Conservation (phyloP, 2,888 invertebrate species). For the Melikaiella ostensackeni region DNA sequence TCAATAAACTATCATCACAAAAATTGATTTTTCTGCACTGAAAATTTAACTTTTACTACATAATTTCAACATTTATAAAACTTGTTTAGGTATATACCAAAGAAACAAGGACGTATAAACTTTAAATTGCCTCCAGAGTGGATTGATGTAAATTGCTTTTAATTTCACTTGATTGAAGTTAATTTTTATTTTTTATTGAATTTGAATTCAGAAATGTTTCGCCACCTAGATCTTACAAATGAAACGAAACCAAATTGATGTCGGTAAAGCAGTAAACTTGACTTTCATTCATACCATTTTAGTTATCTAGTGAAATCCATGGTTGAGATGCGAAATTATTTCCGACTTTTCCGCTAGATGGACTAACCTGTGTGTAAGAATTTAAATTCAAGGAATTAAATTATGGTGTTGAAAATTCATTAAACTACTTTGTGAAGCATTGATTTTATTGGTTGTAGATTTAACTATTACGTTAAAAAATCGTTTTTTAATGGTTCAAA, state of each 20-base stretch:
- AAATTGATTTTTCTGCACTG: neutral
- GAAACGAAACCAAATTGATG: neutral
- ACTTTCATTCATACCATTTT: neutral
- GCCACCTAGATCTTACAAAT: constrained; percentile 21
- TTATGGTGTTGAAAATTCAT: too few relatives aligned
- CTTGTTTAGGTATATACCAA: neutral
- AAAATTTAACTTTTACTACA: neutral
- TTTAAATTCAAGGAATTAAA: constrained; percentile 20
- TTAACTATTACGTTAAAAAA: too few relatives aligned
- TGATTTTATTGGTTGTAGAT: too few relatives aligned
- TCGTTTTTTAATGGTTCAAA: too few relatives aligned
- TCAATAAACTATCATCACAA: too few relatives aligned
- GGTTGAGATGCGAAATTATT: neutral
- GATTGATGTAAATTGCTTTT: constrained; percentile 68
- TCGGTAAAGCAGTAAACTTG: constrained; percentile 2
- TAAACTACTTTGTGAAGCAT: too few relatives aligned
- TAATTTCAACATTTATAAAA: neutral
- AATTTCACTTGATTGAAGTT: constrained; percentile 64
- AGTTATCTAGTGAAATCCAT: neutral
- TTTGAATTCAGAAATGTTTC: constrained; percentile 5
- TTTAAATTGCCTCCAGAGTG: constrained; percentile 40
- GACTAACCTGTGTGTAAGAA: neutral
- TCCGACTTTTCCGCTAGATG: neutral
- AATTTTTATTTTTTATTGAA: neutral
- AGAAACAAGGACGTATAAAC: neutral